Base-by-base conservation (phyloP, 2,797 vertebrate genomes). In the Paguma larvata region DNA sequence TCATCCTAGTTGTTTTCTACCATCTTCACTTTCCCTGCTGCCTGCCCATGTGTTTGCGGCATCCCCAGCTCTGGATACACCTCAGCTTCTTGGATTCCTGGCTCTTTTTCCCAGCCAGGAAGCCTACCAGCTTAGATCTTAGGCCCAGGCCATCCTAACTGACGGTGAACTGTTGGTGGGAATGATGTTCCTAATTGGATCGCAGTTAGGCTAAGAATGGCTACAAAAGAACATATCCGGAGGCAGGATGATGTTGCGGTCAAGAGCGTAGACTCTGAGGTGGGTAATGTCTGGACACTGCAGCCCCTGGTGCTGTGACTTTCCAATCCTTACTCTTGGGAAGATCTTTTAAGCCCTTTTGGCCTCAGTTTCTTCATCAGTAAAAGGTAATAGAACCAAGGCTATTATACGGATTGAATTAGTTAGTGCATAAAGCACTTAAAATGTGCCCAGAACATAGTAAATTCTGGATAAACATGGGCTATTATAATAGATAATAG, bases 11-110 rank as follows among this genome's bases (percentile, higher is more conserved):
- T 46, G 3, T 70, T 3, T 80, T 23, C 73, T 62, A 11, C 10
- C 9, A 6, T 51, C 8, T 48, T 72, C 73, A 53, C 32, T 30
- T 53, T 62, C 48, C 32, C 15, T 46, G 11, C 2, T 27, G 5
- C 5, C 19, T n/a, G 1, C 25, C 9, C 2, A 0, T 18, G 2
- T 6, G 56, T 56, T 13, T 85, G 12, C 62, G 30, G 8, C 15
- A 53, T 72, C 53, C n/a, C 10, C 59, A 65, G 70, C 78, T 67
- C 12, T 56, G 72, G 14, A 19, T 80, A 9, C 9, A 19, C 41
- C 34, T 48, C 65, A 62, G 11, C 30, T 56, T 48, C 59, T 44
- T 59, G 44, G 75, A 23, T 56, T 62, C 46, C 62, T 75, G n/a
- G n/a, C 19, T 75, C 12, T 78, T 82, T 11, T 34, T 34, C 44